Conservation (phyloP, 2,113 vertebrate species). For the Ochotona princeps region DNA sequence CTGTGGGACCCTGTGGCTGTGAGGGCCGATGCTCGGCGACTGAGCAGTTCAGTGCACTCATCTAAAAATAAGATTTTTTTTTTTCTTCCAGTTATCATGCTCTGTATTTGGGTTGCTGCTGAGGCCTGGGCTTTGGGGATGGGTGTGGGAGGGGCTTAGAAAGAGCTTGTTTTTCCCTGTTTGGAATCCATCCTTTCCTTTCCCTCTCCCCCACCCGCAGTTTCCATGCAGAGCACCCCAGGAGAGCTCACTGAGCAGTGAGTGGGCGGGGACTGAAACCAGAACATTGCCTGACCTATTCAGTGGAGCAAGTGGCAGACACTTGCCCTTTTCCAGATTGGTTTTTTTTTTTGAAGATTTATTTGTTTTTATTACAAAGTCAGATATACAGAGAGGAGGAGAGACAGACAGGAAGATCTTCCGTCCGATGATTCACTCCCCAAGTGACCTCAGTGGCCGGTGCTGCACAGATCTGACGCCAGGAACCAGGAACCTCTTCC, state of each 20-base stretch:
- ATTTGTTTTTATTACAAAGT: too few relatives aligned
- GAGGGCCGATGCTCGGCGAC: not conserved
- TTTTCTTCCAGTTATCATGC: slow-evolving; percentile 28
- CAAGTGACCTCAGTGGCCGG: too few relatives aligned
- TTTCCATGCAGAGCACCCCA: slow-evolving; percentile 54
- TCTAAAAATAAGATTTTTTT: slow-evolving; percentile 55
- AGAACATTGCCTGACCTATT: not conserved
- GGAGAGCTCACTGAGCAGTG: not conserved
- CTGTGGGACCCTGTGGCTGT: not conserved
- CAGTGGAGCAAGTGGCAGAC: not conserved
- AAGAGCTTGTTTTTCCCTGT: slow-evolving; percentile 69
- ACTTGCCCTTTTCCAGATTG: not conserved
- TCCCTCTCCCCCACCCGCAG: slow-evolving; percentile 13
- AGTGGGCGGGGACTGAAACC: not conserved
- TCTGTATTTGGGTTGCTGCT: slow-evolving; percentile 42
- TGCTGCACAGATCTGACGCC: too few relatives aligned
- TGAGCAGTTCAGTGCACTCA: not conserved
- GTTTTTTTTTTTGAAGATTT: too few relatives aligned
- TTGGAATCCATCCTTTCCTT: slow-evolving; percentile 48
- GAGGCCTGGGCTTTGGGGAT: slow-evolving; percentile 50
- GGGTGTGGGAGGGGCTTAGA: slow-evolving; percentile 71
- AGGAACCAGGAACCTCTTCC: too few relatives aligned
- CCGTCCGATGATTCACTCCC: too few relatives aligned
- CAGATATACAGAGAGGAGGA: too few relatives aligned
- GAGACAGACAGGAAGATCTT: too few relatives aligned